Evolutionary conservation across 2,888 invertebrate genomes (phyloP), one percentile per base, ranked within the genome.

Genomic region (Diadromus collaris): DNA sequence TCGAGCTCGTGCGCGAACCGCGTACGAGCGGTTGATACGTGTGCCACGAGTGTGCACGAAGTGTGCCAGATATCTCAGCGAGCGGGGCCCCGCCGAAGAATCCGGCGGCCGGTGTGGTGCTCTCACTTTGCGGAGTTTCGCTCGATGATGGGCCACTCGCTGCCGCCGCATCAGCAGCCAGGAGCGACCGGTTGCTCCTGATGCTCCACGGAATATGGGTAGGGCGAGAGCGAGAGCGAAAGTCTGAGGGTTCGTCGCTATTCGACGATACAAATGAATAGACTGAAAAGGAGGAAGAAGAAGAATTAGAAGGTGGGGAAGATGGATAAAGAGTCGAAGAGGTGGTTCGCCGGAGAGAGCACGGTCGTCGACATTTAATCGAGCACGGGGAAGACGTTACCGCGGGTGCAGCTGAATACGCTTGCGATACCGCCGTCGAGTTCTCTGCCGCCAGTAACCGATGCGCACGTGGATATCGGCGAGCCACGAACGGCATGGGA

Each of bases 21-120:
- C 81, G 78, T 80, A 81, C 71, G 81, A 78, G 80, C 78, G 88
- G 38, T 41, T n/a, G 87, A 87, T 89, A 89, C 87, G 88, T 88
- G 89, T 88, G 88, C 88, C 87, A 85, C 89, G 86, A 88, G 89
- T 89, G 88, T 88, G 89, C 89, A 89, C 88, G 88, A 89, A 89
- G 89, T 89, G 89, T 89, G 89, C 89, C 89, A 88, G 87, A 89
- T 87, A 82, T 81, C 81, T 81, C 41, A 65, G 79, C 56, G 61
- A 21, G 70, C 69, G 56, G 77, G 78, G 76, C 80, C 69, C n/a
- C n/a, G n/a, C 60, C 63, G 54, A 77, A 76, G 76, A 79, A 81
- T 82, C 71, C 76, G 69, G 65, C 72, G 76, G 48, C 68, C 76
- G 27, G 64, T 70, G 54, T 46, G 44, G 58, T 34, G 44, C 60